Base-by-base conservation (phyloP, 2,113 vertebrate species). In the Coracopsis vasa region DNA sequence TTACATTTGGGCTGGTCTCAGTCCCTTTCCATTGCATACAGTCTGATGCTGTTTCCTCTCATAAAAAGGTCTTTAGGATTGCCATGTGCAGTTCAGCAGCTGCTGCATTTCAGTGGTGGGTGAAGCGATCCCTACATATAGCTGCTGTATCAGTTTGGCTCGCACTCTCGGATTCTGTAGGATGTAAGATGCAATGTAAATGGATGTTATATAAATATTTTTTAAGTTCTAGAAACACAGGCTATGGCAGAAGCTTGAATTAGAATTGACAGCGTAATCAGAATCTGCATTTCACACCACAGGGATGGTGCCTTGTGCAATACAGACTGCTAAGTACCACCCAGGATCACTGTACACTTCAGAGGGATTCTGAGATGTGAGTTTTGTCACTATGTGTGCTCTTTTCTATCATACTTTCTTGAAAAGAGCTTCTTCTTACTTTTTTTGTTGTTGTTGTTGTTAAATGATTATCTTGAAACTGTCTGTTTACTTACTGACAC, bases 141-240 rank as follows among this genome's bases (percentile, higher is more conserved):
- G 81, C 1, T 56, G 65, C 65, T 82, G 2, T 39, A 64, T 84
- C 44, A 48, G 87, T 39, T 90, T 78, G 87, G 51, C 87, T 96
- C 1, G 0, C 21, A 2, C 71, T 27, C 78, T 8, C 0, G 3
- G 60, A 35, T 83, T 54, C 86, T 73, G 86, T 48, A 88, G 88
- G 85, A 86, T 37, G 86, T 13, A 90, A 95, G 90, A 90, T 92
- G 86, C 0, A 1, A 94, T 75, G 71, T 42, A 80, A 92, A 84
- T 27, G 48, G 51, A 81, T 82, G 80, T 64, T 77, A 2, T 77
- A 65, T 85, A 94, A 87, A 94, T 95, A 94, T 91, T 93, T 80
- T 83, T 86, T 78, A 45, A 80, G 47, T 58, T 80, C 79, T 86
- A 71, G 87, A 81, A 86, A 67, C 31, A 77, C 44, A 86, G 74